phyloP scores from a whole-genome alignment of 64 coral and sea anemone species.

The Actinia equina region DNA sequence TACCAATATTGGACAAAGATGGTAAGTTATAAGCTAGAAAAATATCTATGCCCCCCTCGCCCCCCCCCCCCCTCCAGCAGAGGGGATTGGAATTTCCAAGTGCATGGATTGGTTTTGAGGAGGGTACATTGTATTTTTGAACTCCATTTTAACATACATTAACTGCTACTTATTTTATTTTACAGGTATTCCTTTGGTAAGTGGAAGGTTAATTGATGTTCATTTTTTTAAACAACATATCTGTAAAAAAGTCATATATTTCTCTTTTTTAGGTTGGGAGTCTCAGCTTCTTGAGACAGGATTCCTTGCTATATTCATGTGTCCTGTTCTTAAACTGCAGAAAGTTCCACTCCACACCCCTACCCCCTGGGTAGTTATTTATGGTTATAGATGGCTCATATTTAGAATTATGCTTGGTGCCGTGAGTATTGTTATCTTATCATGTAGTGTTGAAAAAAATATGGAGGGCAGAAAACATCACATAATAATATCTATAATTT shows the following conservation, averaged over 20 bases:
- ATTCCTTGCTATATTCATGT: constrained; percentile 94
- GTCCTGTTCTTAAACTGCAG: constrained; percentile 80
- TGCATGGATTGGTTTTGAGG: not conserved
- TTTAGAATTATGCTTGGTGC: constrained; percentile 98
- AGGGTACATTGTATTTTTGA: not conserved
- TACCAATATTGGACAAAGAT: constrained; percentile 90
- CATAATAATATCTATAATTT: too few species aligned
- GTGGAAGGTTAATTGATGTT: not conserved
- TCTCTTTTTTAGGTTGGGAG: constrained; percentile 80
- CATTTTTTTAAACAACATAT: not conserved
- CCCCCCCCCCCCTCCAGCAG: too few species aligned
- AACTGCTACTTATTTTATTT: constrained; percentile 25
- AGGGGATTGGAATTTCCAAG: not conserved
- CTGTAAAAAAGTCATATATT: not conserved
- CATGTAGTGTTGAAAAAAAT: too few species aligned
- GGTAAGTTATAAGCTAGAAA: constrained; percentile 39
- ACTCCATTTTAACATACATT: not conserved
- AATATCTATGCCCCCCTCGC: not conserved
- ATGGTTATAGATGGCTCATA: constrained; percentile 92
- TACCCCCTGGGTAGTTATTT: constrained; percentile 78
- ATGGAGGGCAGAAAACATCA: too few species aligned
- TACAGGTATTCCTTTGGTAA: constrained; percentile 98
- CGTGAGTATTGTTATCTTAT: constrained; percentile 51
- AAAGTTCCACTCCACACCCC: constrained; percentile 80
- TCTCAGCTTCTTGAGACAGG: constrained; percentile 96